These are phyloP conservation scores for Bujurquina vittata DNA, from an alignment of 2,113 vertebrate species.

Conservation along the genomic window DNA sequence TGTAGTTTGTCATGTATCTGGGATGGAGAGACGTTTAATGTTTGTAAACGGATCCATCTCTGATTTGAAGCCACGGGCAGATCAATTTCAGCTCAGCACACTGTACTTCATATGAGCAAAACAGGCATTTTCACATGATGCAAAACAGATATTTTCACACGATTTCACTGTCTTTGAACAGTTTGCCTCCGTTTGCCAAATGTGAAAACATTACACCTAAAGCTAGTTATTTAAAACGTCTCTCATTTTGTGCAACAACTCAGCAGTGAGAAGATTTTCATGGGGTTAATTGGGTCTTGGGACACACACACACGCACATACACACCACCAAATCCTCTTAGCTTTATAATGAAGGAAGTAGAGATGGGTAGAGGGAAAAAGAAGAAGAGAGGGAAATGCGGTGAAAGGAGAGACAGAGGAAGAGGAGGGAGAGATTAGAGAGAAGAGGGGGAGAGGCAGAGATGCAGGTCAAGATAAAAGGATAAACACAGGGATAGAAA, in stretches of 20 bases:
- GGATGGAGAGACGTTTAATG: conserved; percentile 36
- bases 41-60: conserved; percentile 16
- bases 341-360: conserved; percentile 75
- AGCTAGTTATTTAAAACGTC: conserved; percentile 57
- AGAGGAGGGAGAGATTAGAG: conserved; percentile 36
- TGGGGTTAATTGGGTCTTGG: conserved; percentile 76
- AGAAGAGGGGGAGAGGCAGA: conserved; percentile 23
- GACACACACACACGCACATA: conserved; percentile 49
- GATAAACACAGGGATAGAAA: conserved; percentile 62
- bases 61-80: conserved; percentile 14
- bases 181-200: conserved; percentile 46
- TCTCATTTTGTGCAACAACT: conserved; percentile 64
- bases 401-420: conserved; percentile 3
- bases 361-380: conserved; percentile 40
- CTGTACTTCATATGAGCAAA: neutral
- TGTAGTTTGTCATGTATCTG: conserved; percentile 19
- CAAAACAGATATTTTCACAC: neutral
- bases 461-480: conserved; percentile 76
- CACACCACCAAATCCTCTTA: conserved; percentile 75
- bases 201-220: conserved; percentile 34
- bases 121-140: neutral
- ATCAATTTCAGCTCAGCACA: conserved; percentile 44
- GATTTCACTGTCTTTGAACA: conserved; percentile 8
- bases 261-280: conserved; percentile 58
- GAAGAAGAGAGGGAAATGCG: conserved; percentile 17